Conservation (phyloP, 2,888 invertebrate genomes). For the Alsophila aescularia region DNA sequence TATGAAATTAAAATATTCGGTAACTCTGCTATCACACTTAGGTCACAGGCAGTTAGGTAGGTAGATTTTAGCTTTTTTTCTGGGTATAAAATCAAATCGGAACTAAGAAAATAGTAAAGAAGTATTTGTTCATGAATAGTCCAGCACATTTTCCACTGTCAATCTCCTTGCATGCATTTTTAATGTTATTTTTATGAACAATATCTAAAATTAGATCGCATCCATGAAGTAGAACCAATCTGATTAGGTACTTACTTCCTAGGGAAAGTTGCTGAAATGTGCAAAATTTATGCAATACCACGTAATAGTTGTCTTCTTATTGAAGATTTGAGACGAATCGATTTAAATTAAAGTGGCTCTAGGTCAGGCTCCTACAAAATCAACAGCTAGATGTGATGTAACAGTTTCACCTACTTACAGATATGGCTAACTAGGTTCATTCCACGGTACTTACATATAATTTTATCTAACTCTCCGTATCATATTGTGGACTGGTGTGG, state of each 20-base stretch:
- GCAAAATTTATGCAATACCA: conserved; percentile 12
- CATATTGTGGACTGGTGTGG: no score
- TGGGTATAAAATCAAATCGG: no score
- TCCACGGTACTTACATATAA: not conserved
- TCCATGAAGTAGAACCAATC: conserved; percentile 23
- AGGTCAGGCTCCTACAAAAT: conserved; percentile 19
- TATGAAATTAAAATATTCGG: not conserved
- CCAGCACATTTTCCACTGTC: no score
- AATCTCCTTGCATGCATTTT: no score
- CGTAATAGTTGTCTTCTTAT: conserved; percentile 14
- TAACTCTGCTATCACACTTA: no score
- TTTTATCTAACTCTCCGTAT: not conserved
- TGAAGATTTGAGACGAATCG: conserved; percentile 22
- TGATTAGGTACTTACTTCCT: not conserved
- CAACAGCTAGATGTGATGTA: conserved; percentile 2
- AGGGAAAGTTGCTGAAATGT: conserved; percentile 16
- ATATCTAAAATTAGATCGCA: conserved; percentile 15
- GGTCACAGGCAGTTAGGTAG: no score
- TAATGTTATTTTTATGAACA: not conserved
- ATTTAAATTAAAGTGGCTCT: conserved; percentile 24
- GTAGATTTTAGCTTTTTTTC: no score
- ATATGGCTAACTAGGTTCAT: not conserved
- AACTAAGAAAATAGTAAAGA: no score
- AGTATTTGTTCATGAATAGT: no score
- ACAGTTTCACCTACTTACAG: not conserved